A percentile compares a stretch with the other conserved stretches of the same genome.
phyloP scores from a whole-genome alignment of 2,888 invertebrate species.

The Norana najaformis region DNA sequence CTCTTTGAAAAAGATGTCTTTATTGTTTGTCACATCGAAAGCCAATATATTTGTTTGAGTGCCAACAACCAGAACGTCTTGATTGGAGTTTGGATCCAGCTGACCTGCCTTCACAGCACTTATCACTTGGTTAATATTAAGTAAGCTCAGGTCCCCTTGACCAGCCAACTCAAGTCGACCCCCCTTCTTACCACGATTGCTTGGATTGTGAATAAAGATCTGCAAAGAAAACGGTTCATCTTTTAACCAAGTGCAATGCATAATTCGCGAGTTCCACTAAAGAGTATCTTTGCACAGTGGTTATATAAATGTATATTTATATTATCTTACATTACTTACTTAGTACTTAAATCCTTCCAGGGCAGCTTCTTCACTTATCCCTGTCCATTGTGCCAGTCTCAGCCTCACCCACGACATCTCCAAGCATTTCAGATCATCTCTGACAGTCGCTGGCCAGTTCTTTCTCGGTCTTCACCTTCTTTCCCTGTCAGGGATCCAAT shows the following conservation, averaged over 20 bases:
- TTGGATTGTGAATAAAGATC: constrained; percentile 84
- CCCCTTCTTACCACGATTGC: constrained; percentile 70
- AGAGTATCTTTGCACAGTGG: background rate
- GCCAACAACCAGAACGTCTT: constrained; percentile 81
- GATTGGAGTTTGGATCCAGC: constrained; percentile 34
- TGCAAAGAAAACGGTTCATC: constrained; percentile 55
- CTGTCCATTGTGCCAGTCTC: too few species aligned
- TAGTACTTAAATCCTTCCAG: too few species aligned
- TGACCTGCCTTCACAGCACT: constrained; percentile 42
- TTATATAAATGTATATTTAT: too few species aligned
- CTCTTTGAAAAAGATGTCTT: constrained; percentile 87
- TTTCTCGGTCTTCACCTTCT: too few species aligned
- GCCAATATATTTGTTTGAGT: constrained; percentile 76
- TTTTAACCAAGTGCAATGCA: too few species aligned
- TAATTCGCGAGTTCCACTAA: background rate
- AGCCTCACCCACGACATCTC: too few species aligned
- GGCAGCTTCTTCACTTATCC: too few species aligned
- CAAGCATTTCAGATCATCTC: too few species aligned
- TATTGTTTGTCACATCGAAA: constrained; percentile 88
- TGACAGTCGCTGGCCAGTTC: too few species aligned
- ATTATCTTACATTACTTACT: background rate
- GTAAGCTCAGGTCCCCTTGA: constrained; percentile 65
- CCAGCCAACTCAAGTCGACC: constrained; percentile 68
- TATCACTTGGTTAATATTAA: constrained; percentile 75
- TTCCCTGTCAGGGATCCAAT: too few species aligned